These are phyloP conservation scores for Athalia cordata DNA, from an alignment of 2,888 invertebrate species.

Conservation along the genomic window DNA sequence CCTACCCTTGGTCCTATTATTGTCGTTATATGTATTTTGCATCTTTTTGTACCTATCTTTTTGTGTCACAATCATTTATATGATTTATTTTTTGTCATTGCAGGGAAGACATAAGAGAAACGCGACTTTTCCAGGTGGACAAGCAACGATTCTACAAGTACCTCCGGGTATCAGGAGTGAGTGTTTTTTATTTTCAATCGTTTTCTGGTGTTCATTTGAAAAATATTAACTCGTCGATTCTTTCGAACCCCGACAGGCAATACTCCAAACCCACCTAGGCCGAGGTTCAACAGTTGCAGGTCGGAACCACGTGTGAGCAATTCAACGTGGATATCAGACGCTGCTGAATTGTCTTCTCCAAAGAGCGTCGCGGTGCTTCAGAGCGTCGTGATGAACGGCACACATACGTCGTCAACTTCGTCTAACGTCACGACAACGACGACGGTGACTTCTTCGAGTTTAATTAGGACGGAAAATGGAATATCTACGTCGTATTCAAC, in stretches of 20 bases:
- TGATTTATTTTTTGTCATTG: background rate
- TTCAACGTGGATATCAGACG: slow-evolving; percentile 61
- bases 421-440: slow-evolving; percentile 47
- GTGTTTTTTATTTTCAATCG: slow-evolving; percentile 58
- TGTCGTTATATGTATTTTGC: background rate
- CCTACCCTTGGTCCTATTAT: slow-evolving; percentile 18
- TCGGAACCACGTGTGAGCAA: slow-evolving; percentile 72
- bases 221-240: background rate
- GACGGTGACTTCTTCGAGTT: slow-evolving; percentile 46
- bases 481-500: too few relatives aligned
- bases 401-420: background rate
- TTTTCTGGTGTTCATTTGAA: background rate
- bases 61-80: background rate
- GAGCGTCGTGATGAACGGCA: slow-evolving; percentile 24
- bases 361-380: slow-evolving; percentile 35
- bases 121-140: slow-evolving; percentile 86
- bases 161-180: slow-evolving; percentile 79
- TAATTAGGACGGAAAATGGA: too few relatives aligned
- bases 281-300: slow-evolving; percentile 77
- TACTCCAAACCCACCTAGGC: slow-evolving; percentile 75
- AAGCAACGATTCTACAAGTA: slow-evolving; percentile 79
- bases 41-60: background rate
- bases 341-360: slow-evolving; percentile 55
- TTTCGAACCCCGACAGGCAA: slow-evolving; percentile 70
- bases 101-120: slow-evolving; percentile 87